Conservation (phyloP, 2,113 vertebrate genomes). For the Bos javanicus region DNA sequence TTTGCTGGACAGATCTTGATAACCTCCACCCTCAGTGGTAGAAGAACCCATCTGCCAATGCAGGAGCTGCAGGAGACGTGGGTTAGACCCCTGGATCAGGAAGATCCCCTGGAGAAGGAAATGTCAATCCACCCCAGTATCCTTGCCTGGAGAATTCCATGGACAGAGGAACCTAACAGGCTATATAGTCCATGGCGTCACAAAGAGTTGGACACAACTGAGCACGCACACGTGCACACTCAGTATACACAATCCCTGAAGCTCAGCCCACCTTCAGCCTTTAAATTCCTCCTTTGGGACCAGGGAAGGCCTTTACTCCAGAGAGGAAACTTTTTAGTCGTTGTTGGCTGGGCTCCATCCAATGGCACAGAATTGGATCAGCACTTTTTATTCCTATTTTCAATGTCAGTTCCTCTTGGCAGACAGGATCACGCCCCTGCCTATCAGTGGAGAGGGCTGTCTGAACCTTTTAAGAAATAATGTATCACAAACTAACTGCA, state of each 20-base stretch:
- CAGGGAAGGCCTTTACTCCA: not conserved
- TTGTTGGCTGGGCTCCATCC: not conserved
- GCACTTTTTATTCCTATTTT: conserved; percentile 8
- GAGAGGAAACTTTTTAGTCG: conserved; percentile 7
- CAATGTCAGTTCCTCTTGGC: not conserved
- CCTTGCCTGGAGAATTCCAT: not conserved
- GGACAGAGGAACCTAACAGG: not conserved
- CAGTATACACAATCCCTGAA: not conserved
- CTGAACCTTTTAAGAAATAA: conserved; percentile 43
- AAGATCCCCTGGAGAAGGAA: not conserved
- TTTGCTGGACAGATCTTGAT: not conserved
- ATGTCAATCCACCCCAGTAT: not conserved
- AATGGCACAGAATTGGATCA: not conserved
- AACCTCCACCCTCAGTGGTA: not conserved
- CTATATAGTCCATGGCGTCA: not conserved
- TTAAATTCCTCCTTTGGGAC: not conserved
- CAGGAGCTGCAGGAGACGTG: not conserved
- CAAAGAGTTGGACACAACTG: not conserved
- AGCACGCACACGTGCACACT: not conserved
- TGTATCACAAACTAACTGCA: not conserved
- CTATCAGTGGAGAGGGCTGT: not conserved
- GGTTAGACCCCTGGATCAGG: not conserved
- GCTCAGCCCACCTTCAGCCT: not conserved
- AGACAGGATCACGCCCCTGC: not conserved
- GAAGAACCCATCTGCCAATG: not conserved